Evolutionary conservation across 2,888 invertebrate species (phyloP).

Genomic region (Conomelus anceps): DNA sequence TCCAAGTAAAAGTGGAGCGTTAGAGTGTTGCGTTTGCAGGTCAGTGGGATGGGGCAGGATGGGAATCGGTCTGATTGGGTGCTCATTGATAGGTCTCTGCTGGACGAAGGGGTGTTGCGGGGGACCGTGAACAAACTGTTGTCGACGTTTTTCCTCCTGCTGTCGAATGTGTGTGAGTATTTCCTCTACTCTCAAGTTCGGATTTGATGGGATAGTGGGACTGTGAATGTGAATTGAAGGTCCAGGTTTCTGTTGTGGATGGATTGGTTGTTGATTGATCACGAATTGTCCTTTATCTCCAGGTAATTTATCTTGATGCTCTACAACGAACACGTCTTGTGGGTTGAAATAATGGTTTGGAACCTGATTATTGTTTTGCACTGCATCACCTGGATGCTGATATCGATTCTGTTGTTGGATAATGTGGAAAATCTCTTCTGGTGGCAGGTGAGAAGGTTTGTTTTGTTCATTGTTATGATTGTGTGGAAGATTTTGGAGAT

Average conservation of each 20-base stretch:
- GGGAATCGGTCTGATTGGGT: background rate
- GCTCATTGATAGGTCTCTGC: background rate
- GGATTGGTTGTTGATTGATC: background rate
- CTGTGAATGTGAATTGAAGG: constrained; percentile 37
- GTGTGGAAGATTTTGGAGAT: constrained; percentile 20
- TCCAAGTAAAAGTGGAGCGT: background rate
- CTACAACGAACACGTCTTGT: constrained; percentile 27
- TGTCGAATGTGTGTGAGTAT: constrained; percentile 41
- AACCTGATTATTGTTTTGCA: background rate
- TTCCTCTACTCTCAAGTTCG: constrained; percentile 39
- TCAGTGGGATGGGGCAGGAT: background rate
- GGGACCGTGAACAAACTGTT: constrained; percentile 30
- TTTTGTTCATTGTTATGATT: background rate
- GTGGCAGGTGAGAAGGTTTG: constrained; percentile 15
- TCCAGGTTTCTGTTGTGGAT: constrained; percentile 30
- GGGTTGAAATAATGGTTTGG: constrained; percentile 23
- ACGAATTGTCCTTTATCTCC: background rate
- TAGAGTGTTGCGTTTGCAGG: constrained; percentile 4
- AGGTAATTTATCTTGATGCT: constrained; percentile 27
- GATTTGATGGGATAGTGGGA: constrained; percentile 38
- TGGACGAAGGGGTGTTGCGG: background rate
- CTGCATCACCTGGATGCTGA: constrained; percentile 5
- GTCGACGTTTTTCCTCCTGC: constrained; percentile 39
- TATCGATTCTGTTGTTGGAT: constrained; percentile 19
- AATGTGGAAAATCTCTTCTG: constrained; percentile 23